Evolutionary conservation across 2,888 invertebrate species (phyloP), one percentile per base, ranked within the genome.

Genomic region (Baronia brevicornis): DNA sequence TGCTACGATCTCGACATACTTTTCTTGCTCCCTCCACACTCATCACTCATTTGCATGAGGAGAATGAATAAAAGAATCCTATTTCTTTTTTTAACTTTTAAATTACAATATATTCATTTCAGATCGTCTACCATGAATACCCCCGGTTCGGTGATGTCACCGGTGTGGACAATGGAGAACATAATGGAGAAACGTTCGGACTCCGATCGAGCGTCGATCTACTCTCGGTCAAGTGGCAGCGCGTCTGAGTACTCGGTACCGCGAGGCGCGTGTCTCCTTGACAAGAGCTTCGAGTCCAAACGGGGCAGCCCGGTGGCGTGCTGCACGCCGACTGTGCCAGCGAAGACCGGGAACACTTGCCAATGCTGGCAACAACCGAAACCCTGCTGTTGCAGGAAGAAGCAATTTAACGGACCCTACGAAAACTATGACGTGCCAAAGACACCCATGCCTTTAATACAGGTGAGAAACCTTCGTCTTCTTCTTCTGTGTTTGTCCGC

Each of bases 401-500:
- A 80, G 48, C 30, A 60, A 21, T 79, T 73, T 50, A 74, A 78
- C 26, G 88, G 88, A 21, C 88, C 90, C 1, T 92, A 91, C 56
- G 91, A 92, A 55, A 93, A 94, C 64, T 94, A 94, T 57, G 93
- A 93, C 64, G 85, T 93, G 51, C 93, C 93, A 48, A 91, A 90
- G 75, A 87, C 87, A 36, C 89, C 84, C n/a, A 79, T 79, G 86
- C 69, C 77, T 52, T 57, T 86, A 67, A 73, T 86, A 69, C 74
- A 79, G 68, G 79, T 82, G 46, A 48, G 55, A 19, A 17, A 8
- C 5, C 2, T 12, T 13, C 1, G n/a, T n/a, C n/a, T n/a, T n/a
- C n/a, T n/a, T n/a, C n/a, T n/a, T n/a, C n/a, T n/a, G n/a, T n/a
- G n/a, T n/a, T n/a, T n/a, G n/a, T n/a, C n/a, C n/a, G n/a, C n/a